Evolutionary conservation across 2,888 invertebrate species (phyloP), one percentile per base, ranked within the genome.

Genomic region (Cetonia aurata): DNA sequence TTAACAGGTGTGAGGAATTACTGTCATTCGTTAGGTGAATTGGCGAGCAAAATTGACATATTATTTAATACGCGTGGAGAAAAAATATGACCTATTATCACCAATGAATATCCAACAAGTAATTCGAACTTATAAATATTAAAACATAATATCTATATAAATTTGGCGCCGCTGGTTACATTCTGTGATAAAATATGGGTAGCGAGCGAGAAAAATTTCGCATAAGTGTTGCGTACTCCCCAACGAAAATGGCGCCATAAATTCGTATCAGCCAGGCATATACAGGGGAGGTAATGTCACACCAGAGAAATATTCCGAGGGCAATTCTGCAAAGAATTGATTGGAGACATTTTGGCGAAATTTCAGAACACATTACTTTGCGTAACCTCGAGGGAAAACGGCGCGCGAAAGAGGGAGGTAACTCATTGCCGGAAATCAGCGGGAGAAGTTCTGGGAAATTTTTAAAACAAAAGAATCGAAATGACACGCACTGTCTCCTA

Each of bases 181-280:
- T 56, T 56, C 17, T 15, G 13, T 15, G n/a, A 37, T 56, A 41
- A 56, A 56, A 56, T 56, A 56, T 37, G 37, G 46, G 25, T 31
- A n/a, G 12, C 2, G 53, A 9, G n/a, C 4, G 10, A n/a, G 60
- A 46, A 13, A n/a, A 60, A 60, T 60, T 60, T 60, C 48, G 19
- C 46, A 48, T 60, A 59, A 59, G 31, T 8, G 31, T 60, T 60
- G 60, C 60, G 60, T 60, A 46, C 25, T 25, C 25, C 60, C n/a
- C n/a, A 48, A 13, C 15, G 33, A 60, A 46, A 60, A 60, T 60
- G 48, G 42, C 48, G 46, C 33, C 25, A 60, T 60, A 60, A 60
- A 60, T 60, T 60, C 48, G 60, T 60, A 60, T 60, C 60, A 48
- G 60, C 60, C 46, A 60, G 48, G 60, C 31, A 60, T 60, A 60